These are phyloP conservation scores for Hirundo rustica DNA, from an alignment of 2,797 vertebrate genomes.

Conservation along the genomic window DNA sequence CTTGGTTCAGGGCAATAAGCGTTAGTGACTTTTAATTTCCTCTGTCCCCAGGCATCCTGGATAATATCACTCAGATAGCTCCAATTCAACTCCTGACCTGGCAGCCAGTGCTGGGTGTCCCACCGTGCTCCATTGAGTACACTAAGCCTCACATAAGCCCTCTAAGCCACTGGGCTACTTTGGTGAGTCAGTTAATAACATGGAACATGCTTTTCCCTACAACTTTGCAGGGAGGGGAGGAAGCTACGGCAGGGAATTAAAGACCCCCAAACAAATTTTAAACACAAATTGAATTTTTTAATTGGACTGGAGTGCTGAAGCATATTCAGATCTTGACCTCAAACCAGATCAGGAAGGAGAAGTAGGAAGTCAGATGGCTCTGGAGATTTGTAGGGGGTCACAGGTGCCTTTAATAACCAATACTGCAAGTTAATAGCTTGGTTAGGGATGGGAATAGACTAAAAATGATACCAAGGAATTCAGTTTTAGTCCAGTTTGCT, in stretches of 20 bases:
- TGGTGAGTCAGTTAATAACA: constrained; percentile 58
- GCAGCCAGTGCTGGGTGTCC: constrained; percentile 51
- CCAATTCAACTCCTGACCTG: constrained; percentile 58
- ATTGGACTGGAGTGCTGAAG: constrained; percentile 51
- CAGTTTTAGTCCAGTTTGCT: background rate
- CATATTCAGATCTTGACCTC: constrained; percentile 40
- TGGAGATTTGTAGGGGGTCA: constrained; percentile 6
- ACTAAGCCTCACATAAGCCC: constrained; percentile 47
- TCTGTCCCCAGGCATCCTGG: constrained; percentile 61
- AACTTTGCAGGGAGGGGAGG: background rate
- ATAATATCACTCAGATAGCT: constrained; percentile 61
- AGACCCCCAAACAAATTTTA: constrained; percentile 56
- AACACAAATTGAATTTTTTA: constrained; percentile 60
- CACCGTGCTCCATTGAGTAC: constrained; percentile 44
- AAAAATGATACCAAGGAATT: background rate
- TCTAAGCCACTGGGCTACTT: constrained; percentile 47
- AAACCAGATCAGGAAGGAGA: constrained; percentile 44
- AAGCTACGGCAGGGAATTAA: constrained; percentile 1
- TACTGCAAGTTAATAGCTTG: constrained; percentile 38
- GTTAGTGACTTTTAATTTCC: constrained; percentile 66
- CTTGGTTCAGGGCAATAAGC: constrained; percentile 42
- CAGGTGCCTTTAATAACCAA: constrained; percentile 29
- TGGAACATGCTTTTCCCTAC: background rate
- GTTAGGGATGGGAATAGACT: constrained; percentile 10
- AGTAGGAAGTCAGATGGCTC: constrained; percentile 28